Evolutionary conservation across 2,888 invertebrate species (phyloP).

Genomic region (Drosophila formosana): DNA sequence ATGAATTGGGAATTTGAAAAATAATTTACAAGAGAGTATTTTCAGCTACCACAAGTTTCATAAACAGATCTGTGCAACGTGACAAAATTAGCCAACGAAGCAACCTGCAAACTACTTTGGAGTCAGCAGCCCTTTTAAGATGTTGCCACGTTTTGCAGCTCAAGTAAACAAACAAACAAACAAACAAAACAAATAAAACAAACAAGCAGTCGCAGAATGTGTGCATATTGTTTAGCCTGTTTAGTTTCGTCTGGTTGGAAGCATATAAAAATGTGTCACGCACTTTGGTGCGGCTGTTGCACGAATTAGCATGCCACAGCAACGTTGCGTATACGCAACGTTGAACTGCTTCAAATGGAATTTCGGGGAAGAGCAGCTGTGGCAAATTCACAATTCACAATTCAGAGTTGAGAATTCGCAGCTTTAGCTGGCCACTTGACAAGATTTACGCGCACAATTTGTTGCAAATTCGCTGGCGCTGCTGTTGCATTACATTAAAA

Average conservation of each 20-base stretch:
- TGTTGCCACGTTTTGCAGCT: background rate
- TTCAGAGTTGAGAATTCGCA: background rate
- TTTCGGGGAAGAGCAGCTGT: conserved; percentile 6
- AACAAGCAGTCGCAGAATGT: background rate
- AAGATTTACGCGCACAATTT: conserved; percentile 74
- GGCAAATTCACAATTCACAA: conserved; percentile 3
- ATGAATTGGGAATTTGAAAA: too few species aligned
- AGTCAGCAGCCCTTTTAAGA: background rate
- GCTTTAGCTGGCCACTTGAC: conserved; percentile 48
- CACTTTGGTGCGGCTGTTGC: background rate
- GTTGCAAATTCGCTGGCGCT: conserved; percentile 60
- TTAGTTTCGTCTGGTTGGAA: background rate
- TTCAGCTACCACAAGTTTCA: too few species aligned
- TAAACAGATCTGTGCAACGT: background rate
- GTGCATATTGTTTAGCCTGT: background rate
- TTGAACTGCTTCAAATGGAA: background rate
- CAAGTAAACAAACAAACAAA: too few species aligned
- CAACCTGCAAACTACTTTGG: background rate
- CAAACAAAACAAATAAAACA: background rate
- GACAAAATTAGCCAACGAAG: background rate
- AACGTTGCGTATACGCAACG: background rate
- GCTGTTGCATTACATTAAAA: conserved; percentile 66
- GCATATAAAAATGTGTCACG: background rate
- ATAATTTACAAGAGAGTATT: too few species aligned
- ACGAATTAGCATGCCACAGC: background rate